Evolutionary conservation across 2,797 vertebrate genomes (phyloP), one percentile per base, ranked within the genome.

Genomic region (Ctenopoma kingsleyae): DNA sequence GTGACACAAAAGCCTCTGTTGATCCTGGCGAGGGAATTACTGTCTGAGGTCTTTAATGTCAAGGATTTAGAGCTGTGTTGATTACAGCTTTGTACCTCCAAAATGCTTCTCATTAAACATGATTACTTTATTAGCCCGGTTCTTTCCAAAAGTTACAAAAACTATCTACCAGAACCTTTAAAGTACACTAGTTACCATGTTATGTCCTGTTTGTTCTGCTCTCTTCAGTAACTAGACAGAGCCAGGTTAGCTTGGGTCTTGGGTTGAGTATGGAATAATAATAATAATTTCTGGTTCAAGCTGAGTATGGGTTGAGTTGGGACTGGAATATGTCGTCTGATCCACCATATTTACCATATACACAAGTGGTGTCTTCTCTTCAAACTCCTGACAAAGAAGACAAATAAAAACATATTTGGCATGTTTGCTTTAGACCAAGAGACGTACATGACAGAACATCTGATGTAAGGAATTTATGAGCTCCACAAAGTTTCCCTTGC

Each of bases 11-110:
- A 72, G 76, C 67, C 38, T 70, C 52, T 61, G 60, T 66, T 71
- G 67, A 63, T 76, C 51, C 65, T 38, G 16, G 12, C 17, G 47
- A 67, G 74, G 62, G 52, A 85, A 86, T 81, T 62, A 73, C 17
- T 62, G 63, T 76, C 67, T 75, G 67, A 17, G 15, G 59, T 43
- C 61, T 79, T 83, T 74, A 66, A 57, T 74, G 50, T 82, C 63
- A 83, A 82, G 69, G 80, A 78, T 80, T 77, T 58, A 52, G 56
- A 84, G 44, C 62, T 41, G 16, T 54, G 71, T 44, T 69, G 65
- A 70, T 71, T 71, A 16, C 56, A 73, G 75, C 40, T 58, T 61
- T 66, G 38, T 62, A 62, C 50, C 32, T 79, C 20, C 2, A 75
- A 63, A 67, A 63, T 60, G n/a, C 48, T 67, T 64, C 46, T 70